Evolutionary conservation across 2,888 invertebrate genomes (phyloP), one percentile per base, ranked within the genome.

Genomic region (Scelioninae gen. 1): DNA sequence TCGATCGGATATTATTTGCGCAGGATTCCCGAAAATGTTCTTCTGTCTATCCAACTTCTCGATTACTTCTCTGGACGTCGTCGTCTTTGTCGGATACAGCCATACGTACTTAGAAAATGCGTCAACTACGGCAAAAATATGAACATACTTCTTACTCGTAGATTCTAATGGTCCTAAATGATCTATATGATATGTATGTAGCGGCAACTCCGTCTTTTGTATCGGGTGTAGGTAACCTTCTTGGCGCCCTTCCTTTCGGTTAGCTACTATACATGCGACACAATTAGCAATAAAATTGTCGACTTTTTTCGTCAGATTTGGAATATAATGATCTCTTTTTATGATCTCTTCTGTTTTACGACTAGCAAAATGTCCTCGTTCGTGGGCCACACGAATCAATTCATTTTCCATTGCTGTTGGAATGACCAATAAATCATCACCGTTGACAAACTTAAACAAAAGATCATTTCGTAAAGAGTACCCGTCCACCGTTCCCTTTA

Each of bases 151-250:
- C 7, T 58, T 58, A 5, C 10, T 9, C 34, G 58, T 58, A 10
- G 58, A 32, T 0, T 1, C 58, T 3, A 58, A 3, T n/a, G 63
- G 49, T 9, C 63, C 49, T 4, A 47, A 1, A 11, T 63, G 63
- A 13, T 63, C 63, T 10, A 63, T 16, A 29, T 63, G 63, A 43
- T 15, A 40, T 9, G 43, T 62, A 5, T 62, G 16, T 5, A 62
- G 11, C 8, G 45, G 62, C 4, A 45, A 9, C 11, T 43, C 45
- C n/a, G 5, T 23, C 31, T 62, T 63, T 31, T 16, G 5, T 2
- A 63, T 23, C 0, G 63, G 49, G 23, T 38, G 38, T 4, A 38
- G 11, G 5, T 4, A 5, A 1, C 38, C 38, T 11, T 38, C 38
- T 38, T 8, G 38, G 38, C 43, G 38, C 31, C 62, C 62, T 4